phyloP scores from a whole-genome alignment of 2,888 invertebrate genomes.

The Mythimna vitellina region DNA sequence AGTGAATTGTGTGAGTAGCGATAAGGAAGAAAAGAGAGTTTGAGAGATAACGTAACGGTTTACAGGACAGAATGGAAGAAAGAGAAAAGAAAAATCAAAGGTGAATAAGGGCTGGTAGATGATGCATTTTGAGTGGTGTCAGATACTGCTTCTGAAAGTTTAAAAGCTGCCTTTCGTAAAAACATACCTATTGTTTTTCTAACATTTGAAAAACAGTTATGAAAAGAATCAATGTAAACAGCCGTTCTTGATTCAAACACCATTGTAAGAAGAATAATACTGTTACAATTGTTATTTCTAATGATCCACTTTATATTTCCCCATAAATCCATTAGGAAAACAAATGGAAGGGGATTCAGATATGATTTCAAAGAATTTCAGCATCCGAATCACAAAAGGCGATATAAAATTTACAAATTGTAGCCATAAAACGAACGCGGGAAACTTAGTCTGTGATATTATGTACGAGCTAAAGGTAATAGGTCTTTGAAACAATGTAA shows the following conservation, averaged over 20 bases:
- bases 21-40: no score
- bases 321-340: slow-evolving; percentile 61
- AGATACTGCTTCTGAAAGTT: background rate
- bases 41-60: no score
- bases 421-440: slow-evolving; percentile 72
- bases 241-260: no score
- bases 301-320: slow-evolving; percentile 55
- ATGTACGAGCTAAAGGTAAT: slow-evolving; percentile 69
- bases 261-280: slow-evolving; percentile 37
- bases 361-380: slow-evolving; percentile 62
- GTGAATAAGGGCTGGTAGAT: no score
- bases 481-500: slow-evolving; percentile 73
- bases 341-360: slow-evolving; percentile 56
- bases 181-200: background rate
- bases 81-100: no score
- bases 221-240: slow-evolving; percentile 6
- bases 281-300: slow-evolving; percentile 53
- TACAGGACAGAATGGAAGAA: no score
- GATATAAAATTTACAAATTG: slow-evolving; percentile 82
- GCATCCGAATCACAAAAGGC: slow-evolving; percentile 69
- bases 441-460: slow-evolving; percentile 71
- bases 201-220: background rate
- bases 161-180: background rate
- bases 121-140: background rate
- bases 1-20: no score